phyloP scores from a whole-genome alignment of 1,140 invertebrate species.

The Lethrus apterus region DNA sequence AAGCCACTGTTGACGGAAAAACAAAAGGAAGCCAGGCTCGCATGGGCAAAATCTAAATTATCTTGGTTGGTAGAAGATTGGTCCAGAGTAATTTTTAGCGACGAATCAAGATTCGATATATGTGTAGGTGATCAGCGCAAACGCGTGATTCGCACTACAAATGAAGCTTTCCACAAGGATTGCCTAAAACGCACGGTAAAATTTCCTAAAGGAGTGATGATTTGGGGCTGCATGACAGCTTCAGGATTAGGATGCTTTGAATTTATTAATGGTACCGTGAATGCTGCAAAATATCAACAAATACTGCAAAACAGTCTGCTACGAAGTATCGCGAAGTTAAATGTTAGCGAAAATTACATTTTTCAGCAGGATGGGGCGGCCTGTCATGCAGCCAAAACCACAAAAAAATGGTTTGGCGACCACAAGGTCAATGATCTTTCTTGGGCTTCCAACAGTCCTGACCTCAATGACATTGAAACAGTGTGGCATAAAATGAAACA shows the following conservation, averaged over 20 bases:
- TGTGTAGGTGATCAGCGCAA: no score
- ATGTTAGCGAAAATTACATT: neutral
- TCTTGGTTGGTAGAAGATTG: no score
- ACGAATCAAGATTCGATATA: no score
- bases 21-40: no score
- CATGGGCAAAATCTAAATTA: no score
- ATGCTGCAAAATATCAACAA: neutral
- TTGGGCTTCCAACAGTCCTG: neutral
- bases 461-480: slow-evolving; percentile 12
- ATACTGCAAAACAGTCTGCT: neutral
- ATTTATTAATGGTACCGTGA: neutral
- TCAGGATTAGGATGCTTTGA: neutral
- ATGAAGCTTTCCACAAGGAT: no score
- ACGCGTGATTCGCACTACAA: no score
- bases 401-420: neutral
- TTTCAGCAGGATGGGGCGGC: slow-evolving; percentile 7
- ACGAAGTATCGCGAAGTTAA: neutral
- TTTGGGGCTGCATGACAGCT: no score
- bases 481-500: slow-evolving; percentile 19
- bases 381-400: neutral
- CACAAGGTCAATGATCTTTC: neutral
- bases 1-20: no score
- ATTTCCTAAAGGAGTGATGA: no score
- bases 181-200: no score
- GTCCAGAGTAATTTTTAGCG: no score